Evolutionary conservation across 1,140 invertebrate genomes (phyloP).

Genomic region (Pachypsylla venusta): DNA sequence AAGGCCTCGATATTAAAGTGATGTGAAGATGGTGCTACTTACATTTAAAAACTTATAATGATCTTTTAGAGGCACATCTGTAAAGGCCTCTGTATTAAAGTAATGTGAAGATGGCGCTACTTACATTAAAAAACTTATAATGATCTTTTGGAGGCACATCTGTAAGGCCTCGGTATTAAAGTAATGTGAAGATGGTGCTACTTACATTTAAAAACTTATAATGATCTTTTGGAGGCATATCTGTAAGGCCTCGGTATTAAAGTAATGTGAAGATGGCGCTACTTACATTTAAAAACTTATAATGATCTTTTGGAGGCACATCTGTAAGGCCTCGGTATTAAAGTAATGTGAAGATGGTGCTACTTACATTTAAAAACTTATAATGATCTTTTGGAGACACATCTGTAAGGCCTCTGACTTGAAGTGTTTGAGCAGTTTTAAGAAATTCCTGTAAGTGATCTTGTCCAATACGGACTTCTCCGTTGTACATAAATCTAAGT

Average conservation of each 20-base stretch:
- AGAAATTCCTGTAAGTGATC: slow-evolving; percentile 76
- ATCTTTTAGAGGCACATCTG: slow-evolving; percentile 55
- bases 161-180: too few relatives aligned
- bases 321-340: slow-evolving; percentile 80
- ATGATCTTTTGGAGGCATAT: too few relatives aligned
- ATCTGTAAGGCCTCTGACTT: slow-evolving; percentile 77
- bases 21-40: too few relatives aligned
- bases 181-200: too few relatives aligned
- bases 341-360: too few relatives aligned
- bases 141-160: too few relatives aligned
- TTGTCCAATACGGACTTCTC: slow-evolving; percentile 81
- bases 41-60: slow-evolving; percentile 25
- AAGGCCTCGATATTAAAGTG: too few relatives aligned
- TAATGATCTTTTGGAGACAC: slow-evolving; percentile 44
- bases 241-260: too few relatives aligned
- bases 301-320: slow-evolving; percentile 44
- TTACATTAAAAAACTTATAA: too few relatives aligned
- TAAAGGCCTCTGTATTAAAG: slow-evolving; percentile 74
- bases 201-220: too few relatives aligned
- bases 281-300: slow-evolving; percentile 25
- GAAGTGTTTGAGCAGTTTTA: slow-evolving; percentile 76
- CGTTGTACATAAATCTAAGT: slow-evolving; percentile 86
- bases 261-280: too few relatives aligned
- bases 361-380: slow-evolving; percentile 25
- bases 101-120: slow-evolving; percentile 81